These are phyloP conservation scores for Euplexia lucipara DNA, from an alignment of 2,888 invertebrate species.

Conservation along the genomic window DNA sequence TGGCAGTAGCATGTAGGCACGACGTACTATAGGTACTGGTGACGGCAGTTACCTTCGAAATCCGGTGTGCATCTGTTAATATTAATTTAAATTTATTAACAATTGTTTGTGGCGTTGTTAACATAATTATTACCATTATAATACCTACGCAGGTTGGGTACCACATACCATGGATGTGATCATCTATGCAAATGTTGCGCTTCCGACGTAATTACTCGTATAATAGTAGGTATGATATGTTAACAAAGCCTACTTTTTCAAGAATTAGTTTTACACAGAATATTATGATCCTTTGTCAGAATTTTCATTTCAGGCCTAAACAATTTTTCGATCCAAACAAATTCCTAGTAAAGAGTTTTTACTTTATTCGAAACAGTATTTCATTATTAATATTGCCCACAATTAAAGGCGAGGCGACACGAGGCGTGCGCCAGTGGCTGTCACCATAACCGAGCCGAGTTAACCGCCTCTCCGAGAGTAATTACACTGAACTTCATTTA, in stretches of 20 bases:
- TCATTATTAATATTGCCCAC: conserved; percentile 76
- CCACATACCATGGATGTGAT: not conserved
- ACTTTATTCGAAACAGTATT: conserved; percentile 58
- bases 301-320: not conserved
- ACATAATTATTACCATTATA: not conserved
- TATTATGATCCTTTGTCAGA: not conserved
- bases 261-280: not conserved
- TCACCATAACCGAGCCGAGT: conserved; percentile 83
- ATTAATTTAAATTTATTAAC: conserved; percentile 34
- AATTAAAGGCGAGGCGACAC: conserved; percentile 74
- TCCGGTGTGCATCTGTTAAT: conserved; percentile 8
- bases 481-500: conserved; percentile 89
- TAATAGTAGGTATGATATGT: not conserved
- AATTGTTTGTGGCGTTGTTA: conserved; percentile 19
- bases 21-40: conserved; percentile 2
- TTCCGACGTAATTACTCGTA: not conserved
- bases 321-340: conserved; percentile 8
- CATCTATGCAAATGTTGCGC: not conserved
- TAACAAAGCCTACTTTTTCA: conserved; percentile 8
- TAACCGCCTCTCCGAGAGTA: conserved; percentile 87
- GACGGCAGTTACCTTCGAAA: conserved; percentile 16
- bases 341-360: conserved; percentile 10
- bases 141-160: not conserved
- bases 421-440: conserved; percentile 74
- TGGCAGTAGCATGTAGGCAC: not conserved